These are phyloP conservation scores for Tachina grossa DNA, from an alignment of 2,888 invertebrate genomes.

Conservation along the genomic window DNA sequence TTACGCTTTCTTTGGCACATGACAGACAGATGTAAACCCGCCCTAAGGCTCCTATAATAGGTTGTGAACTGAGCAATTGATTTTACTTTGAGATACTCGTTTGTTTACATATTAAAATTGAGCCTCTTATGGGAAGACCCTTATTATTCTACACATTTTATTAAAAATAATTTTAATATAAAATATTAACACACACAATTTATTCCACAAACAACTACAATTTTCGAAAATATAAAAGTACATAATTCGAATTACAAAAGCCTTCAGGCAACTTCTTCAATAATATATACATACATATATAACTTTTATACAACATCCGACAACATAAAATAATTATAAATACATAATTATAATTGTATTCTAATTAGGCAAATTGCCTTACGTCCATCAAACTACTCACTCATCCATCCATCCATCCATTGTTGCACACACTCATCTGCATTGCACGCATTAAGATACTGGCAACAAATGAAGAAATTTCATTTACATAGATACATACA, in stretches of 20 bases:
- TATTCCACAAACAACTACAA: too few species aligned
- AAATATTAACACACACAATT: too few species aligned
- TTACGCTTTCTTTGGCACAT: too few species aligned
- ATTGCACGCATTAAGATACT: neutral
- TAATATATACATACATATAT: neutral
- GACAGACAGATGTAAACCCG: too few species aligned
- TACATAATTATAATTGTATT: conserved; percentile 32
- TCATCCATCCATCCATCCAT: conserved; percentile 25
- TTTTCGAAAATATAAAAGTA: neutral
- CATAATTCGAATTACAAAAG: conserved; percentile 13
- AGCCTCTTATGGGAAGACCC: too few species aligned
- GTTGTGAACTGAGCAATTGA: too few species aligned
- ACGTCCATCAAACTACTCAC: conserved; percentile 12
- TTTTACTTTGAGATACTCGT: too few species aligned
- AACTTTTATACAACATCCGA: neutral
- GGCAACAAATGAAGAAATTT: neutral
- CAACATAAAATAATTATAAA: neutral
- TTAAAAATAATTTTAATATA: too few species aligned
- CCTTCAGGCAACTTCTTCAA: neutral
- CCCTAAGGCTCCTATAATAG: too few species aligned
- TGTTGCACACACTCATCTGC: conserved; percentile 31
- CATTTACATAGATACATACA: neutral
- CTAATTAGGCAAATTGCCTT: conserved; percentile 54
- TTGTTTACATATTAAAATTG: too few species aligned
- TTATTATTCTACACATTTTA: too few species aligned